phyloP scores from a whole-genome alignment of 2,797 vertebrate species.

The Lepidocolaptes lacrymiger region DNA sequence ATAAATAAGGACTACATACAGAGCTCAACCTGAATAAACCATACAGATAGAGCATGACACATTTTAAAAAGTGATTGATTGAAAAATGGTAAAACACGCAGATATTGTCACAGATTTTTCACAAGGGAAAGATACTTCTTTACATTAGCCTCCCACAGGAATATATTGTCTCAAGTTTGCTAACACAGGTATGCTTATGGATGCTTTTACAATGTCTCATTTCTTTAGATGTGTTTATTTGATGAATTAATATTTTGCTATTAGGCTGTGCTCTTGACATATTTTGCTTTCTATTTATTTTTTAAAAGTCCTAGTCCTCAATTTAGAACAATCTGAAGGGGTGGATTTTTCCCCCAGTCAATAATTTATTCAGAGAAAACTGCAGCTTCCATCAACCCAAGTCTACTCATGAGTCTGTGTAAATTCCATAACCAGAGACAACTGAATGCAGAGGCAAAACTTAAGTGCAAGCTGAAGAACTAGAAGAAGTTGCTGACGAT shows the following conservation, averaged over 20 bases:
- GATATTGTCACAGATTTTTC: background rate
- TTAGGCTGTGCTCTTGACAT: background rate
- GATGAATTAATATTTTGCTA: background rate
- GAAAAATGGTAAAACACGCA: background rate
- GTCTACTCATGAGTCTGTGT: background rate
- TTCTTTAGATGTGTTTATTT: background rate
- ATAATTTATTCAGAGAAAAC: background rate
- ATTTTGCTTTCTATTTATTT: background rate
- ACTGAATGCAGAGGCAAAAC: background rate
- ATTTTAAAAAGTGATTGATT: background rate
- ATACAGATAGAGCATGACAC: background rate
- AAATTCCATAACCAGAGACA: background rate
- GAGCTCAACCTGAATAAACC: background rate
- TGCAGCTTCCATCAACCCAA: background rate
- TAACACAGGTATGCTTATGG: background rate
- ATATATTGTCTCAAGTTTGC: background rate
- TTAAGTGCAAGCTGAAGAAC: background rate
- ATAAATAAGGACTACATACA: background rate
- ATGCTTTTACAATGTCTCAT: background rate
- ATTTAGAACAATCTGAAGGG: background rate
- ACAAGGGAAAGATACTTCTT: background rate
- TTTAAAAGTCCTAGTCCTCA: background rate
- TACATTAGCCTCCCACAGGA: background rate
- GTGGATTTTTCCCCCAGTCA: background rate
- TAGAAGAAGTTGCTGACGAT: background rate